These are phyloP conservation scores for Strigops habroptila DNA, from an alignment of 2,113 vertebrate genomes.

Conservation along the genomic window DNA sequence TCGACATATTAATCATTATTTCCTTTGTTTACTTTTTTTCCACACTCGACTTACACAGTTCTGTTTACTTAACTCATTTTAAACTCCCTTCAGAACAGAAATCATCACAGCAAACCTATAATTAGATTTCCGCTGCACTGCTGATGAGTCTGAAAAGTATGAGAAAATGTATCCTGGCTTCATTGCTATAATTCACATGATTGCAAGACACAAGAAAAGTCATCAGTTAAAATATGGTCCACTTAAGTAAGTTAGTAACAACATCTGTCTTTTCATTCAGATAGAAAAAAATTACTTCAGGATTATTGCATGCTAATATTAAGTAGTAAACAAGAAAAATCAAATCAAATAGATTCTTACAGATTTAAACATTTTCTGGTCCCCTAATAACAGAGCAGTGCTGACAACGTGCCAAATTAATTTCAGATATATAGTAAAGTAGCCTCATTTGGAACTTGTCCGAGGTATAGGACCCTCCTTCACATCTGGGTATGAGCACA, in stretches of 20 bases:
- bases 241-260: background rate
- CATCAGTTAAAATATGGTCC: background rate
- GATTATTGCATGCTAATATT: background rate
- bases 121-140: slow-evolving; percentile 47
- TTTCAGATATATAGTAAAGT: background rate
- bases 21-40: background rate
- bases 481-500: background rate
- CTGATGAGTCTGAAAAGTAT: slow-evolving; percentile 8
- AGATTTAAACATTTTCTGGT: background rate
- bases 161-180: slow-evolving; percentile 41
- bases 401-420: background rate
- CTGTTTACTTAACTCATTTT: background rate
- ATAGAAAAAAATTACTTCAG: background rate
- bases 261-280: background rate
- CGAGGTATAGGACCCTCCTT: background rate
- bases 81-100: background rate
- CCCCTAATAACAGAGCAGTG: background rate
- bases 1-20: background rate
- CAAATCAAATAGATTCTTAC: background rate
- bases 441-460: background rate
- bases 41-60: background rate
- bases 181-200: background rate
- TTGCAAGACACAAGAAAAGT: background rate
- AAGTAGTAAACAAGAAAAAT: background rate
- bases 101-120: slow-evolving; percentile 27